Evolutionary conservation across 2,113 vertebrate genomes (phyloP), one percentile per base, ranked within the genome.

Genomic region (Falcunculus frontatus): DNA sequence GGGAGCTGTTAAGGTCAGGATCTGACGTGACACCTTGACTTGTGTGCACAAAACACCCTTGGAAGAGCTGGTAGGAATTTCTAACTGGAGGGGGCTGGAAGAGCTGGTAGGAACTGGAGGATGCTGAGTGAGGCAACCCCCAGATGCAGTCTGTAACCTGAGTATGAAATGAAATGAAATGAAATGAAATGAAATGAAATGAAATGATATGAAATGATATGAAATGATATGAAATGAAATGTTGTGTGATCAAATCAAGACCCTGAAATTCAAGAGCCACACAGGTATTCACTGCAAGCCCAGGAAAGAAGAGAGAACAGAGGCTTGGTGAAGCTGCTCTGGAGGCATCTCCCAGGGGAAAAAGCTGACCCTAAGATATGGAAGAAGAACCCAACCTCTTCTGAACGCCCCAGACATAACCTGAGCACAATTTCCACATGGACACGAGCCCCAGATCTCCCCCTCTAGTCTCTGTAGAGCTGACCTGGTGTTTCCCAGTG

Each of bases 401-500:
- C 57, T 68, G 30, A 53, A 42, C 35, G 39, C 18, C 62, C 73
- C 76, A 72, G 49, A 59, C 33, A 55, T 1, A 55, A 72, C 30
- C 72, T 69, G 35, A 77, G 53, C 49, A 80, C 44, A 42, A 42
- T 27, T 59, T 63, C 57, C 72, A 65, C 20, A 18, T 0, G 15
- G 47, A 33, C 25, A 41, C 0, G 0, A 63, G 29, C 16, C 39
- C 26, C 67, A 35, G 0, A 12, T 26, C 49, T 68, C 53, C 41
- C 23, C 4, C 37, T 49, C 22, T 39, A 60, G 39, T 44, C 35
- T 50, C 69, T 64, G 5, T 0, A 22, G 22, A 41, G 41, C 72
- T 62, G n/a, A 69, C 20, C 29, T 39, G 41, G 5, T n/a, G 32
- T 26, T 89, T 55, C 50, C 32, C 41, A 33, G 81, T 55, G 47